Evolutionary conservation across 92 coral and sea anemone genomes (phyloP).

Genomic region (Phenganax stokvisi): DNA sequence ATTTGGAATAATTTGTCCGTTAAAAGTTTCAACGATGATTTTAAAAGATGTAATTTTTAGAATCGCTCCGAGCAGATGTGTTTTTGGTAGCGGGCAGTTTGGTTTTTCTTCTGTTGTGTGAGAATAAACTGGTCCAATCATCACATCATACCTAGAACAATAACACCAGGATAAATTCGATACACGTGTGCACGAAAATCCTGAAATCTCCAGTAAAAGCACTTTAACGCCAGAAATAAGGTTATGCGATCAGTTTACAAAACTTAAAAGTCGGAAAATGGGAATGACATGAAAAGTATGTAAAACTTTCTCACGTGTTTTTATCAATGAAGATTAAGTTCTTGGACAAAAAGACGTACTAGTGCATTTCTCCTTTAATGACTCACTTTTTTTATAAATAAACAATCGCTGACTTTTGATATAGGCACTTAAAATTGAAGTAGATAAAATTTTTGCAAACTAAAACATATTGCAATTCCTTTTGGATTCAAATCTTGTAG

Average conservation of each 20-base stretch:
- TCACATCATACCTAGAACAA: not conserved
- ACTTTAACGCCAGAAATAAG: not conserved
- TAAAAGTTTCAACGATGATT: conserved; percentile 18
- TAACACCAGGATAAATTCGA: not conserved
- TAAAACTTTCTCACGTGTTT: too few relatives aligned
- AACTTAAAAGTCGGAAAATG: not conserved
- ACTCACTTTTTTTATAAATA: too few relatives aligned
- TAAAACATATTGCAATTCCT: too few relatives aligned
- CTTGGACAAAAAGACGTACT: too few relatives aligned
- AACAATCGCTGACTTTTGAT: not conserved
- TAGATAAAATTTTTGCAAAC: not conserved
- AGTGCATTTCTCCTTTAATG: too few relatives aligned
- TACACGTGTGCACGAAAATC: too few relatives aligned
- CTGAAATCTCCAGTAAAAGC: too few relatives aligned
- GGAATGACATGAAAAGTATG: not conserved
- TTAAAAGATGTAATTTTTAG: conserved; percentile 21
- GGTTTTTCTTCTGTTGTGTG: not conserved
- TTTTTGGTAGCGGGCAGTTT: conserved; percentile 10
- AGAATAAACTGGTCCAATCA: not conserved
- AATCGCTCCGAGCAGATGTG: conserved; percentile 7
- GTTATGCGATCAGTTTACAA: not conserved
- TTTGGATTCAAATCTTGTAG: too few relatives aligned
- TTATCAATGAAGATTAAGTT: too few relatives aligned
- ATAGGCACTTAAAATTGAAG: not conserved
- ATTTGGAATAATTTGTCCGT: not conserved